Evolutionary conservation across 2,113 vertebrate genomes (phyloP).

Genomic region (Sylvilagus bachmani): DNA sequence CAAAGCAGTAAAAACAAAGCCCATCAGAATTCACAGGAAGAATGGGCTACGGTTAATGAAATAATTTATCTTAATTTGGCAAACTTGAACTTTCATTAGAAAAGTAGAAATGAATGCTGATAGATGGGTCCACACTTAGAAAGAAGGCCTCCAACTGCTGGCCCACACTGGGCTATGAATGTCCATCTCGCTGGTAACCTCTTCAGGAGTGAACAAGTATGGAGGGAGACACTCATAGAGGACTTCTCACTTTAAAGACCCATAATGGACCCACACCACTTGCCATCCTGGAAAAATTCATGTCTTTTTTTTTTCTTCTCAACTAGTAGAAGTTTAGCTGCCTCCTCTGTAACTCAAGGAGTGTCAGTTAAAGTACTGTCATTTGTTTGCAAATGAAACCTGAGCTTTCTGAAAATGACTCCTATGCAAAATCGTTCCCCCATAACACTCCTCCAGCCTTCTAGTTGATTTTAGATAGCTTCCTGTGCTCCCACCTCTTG

Average conservation of each 20-base stretch:
- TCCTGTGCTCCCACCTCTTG: constrained; percentile 85
- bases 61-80: background rate
- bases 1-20: background rate
- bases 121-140: background rate
- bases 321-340: constrained; percentile 57
- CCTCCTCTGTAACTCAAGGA: constrained; percentile 45
- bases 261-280: background rate
- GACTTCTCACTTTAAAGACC: background rate
- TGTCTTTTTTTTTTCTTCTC: background rate
- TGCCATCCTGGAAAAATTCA: constrained; percentile 4
- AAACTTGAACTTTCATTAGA: background rate
- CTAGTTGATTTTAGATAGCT: constrained; percentile 77
- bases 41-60: background rate
- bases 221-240: background rate
- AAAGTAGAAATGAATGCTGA: background rate
- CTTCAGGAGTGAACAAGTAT: background rate
- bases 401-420: constrained; percentile 76
- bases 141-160: background rate
- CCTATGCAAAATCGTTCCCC: constrained; percentile 62
- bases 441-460: constrained; percentile 79
- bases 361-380: constrained; percentile 74
- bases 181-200: background rate
- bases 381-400: constrained; percentile 80
- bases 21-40: background rate
- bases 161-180: background rate